Conservation (phyloP, 2,113 vertebrate genomes). For the Chrysochloris asiatica region DNA sequence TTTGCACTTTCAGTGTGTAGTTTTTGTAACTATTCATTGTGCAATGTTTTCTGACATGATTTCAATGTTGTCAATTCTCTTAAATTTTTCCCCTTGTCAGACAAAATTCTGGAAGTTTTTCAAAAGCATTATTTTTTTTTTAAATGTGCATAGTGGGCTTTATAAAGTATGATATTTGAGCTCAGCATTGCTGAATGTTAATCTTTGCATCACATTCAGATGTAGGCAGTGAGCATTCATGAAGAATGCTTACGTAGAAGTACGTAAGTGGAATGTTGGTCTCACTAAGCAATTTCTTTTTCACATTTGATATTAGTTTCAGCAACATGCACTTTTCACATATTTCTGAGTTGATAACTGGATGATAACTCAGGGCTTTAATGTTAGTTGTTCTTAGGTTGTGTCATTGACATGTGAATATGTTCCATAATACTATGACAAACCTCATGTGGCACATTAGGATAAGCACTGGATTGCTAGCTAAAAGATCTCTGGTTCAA, state of each 20-base stretch:
- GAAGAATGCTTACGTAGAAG: background rate
- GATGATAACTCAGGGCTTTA: background rate
- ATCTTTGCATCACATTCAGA: background rate
- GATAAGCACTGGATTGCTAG: too few species aligned
- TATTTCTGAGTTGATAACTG: background rate
- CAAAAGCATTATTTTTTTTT: constrained; percentile 68
- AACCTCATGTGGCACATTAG: too few species aligned
- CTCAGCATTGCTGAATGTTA: background rate
- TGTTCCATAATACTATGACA: background rate
- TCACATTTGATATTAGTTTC: background rate
- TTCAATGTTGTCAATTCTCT: constrained; percentile 59
- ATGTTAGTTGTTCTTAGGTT: background rate
- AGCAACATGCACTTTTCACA: background rate
- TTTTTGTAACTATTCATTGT: constrained; percentile 50
- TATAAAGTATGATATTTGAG: constrained; percentile 49
- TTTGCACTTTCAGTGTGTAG: constrained; percentile 33
- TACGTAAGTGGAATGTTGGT: background rate
- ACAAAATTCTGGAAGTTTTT: constrained; percentile 73
- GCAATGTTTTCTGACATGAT: constrained; percentile 27
- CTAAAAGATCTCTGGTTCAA: too few species aligned
- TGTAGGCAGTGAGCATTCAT: background rate
- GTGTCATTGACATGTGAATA: background rate
- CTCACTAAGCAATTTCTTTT: background rate
- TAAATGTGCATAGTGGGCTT: constrained; percentile 49
- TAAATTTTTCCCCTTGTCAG: constrained; percentile 57